Conservation (phyloP, 2,113 vertebrate genomes). For the Numenius arquata region DNA sequence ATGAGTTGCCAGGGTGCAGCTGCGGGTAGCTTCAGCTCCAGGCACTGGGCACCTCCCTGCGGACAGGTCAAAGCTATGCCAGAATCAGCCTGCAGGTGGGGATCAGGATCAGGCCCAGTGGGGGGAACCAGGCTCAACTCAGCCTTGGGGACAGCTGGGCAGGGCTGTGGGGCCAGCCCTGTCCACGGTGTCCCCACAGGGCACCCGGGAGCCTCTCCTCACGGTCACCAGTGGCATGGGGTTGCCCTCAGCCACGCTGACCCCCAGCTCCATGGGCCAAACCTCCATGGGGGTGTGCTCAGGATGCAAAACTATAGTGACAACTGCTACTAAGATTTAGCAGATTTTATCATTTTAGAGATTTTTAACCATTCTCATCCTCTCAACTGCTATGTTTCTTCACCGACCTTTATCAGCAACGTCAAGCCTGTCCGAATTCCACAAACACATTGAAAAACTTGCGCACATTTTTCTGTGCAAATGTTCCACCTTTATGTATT, state of each 20-base stretch:
- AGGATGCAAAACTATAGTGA: fast-evolving
- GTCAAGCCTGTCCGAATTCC: neutral
- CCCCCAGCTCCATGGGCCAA: neutral
- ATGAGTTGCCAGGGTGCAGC: neutral
- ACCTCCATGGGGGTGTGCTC: neutral
- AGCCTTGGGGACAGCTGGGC: neutral
- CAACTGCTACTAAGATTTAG: neutral
- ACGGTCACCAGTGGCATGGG: neutral
- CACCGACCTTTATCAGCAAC: neutral
- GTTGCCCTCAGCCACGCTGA: neutral
- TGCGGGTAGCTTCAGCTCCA: neutral
- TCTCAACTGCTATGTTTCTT: neutral
- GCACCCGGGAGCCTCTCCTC: neutral
- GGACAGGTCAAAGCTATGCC: neutral
- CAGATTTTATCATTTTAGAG: neutral
- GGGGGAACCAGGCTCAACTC: neutral
- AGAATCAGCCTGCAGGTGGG: neutral
- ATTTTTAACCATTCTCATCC: no score
- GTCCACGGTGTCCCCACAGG: neutral
- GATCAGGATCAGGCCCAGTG: neutral
- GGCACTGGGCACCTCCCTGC: neutral
- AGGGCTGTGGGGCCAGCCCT: neutral
- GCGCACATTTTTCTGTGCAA: neutral
- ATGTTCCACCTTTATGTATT: neutral
- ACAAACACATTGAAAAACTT: neutral